These are phyloP conservation scores for Otis tarda DNA, from an alignment of 2,113 vertebrate species.

Conservation along the genomic window DNA sequence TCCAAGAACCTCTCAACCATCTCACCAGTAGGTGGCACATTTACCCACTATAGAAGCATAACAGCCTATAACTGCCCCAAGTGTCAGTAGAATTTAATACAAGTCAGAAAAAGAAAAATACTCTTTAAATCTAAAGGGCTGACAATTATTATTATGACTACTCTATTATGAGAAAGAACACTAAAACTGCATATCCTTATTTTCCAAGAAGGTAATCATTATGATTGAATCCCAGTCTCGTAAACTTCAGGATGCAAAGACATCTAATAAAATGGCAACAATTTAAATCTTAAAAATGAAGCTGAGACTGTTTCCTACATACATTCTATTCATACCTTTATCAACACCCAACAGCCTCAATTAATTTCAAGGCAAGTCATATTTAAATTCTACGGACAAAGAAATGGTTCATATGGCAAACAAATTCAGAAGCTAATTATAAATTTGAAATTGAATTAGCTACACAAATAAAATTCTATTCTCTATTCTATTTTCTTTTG, in stretches of 20 bases:
- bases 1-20: background rate
- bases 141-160: background rate
- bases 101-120: background rate
- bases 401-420: background rate
- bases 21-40: conserved; percentile 60
- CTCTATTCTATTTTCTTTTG: background rate
- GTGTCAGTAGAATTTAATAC: background rate
- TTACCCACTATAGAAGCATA: conserved; percentile 11
- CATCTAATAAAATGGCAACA: background rate
- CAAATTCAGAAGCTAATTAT: background rate
- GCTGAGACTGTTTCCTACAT: background rate
- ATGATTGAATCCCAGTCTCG: background rate
- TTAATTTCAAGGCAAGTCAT: background rate
- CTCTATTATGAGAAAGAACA: background rate
- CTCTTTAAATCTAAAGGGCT: background rate
- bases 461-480: background rate
- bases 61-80: conserved; percentile 26
- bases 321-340: background rate
- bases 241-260: background rate
- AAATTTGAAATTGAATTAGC: background rate
- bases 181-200: background rate
- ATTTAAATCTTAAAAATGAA: background rate
- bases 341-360: background rate
- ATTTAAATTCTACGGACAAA: background rate
- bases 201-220: background rate